A percentile compares a stretch with the other conserved stretches of the same genome.
Evolutionary conservation across 2,113 vertebrate species (phyloP).

Genomic region (Pipra filicauda): DNA sequence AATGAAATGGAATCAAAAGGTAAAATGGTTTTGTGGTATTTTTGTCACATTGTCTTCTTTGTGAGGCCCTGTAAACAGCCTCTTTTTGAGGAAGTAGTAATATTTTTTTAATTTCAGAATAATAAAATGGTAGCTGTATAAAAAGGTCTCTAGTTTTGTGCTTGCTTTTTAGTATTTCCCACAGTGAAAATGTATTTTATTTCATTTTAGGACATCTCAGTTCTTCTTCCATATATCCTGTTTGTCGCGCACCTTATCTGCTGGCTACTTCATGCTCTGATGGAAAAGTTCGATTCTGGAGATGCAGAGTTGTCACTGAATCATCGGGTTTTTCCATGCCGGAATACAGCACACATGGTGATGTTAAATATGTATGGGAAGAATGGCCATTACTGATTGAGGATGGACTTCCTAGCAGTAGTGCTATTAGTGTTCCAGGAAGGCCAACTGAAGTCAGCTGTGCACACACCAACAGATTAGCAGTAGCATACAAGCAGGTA

Average conservation of each 20-base stretch:
- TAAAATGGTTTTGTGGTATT: neutral
- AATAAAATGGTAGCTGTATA: neutral
- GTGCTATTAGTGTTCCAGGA: constrained; percentile 84
- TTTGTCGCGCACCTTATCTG: constrained; percentile 90
- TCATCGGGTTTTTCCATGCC: constrained; percentile 13
- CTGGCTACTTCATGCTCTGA: constrained; percentile 96
- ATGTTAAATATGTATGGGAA: constrained; percentile 86
- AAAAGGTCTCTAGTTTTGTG: neutral
- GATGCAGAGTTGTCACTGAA: constrained; percentile 75
- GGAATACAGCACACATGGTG: neutral
- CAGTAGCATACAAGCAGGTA: constrained; percentile 86
- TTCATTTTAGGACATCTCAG: constrained; percentile 88
- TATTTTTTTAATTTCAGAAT: neutral
- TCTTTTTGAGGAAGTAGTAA: neutral
- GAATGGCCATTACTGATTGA: constrained; percentile 94
- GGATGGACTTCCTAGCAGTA: constrained; percentile 82
- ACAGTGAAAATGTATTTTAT: neutral
- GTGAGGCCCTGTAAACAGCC: neutral
- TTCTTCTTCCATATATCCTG: constrained; percentile 91
- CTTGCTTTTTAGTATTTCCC: neutral
- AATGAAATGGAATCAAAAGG: neutral
- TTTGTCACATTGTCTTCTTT: neutral
- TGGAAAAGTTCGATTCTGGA: constrained; percentile 93
- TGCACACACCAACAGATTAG: constrained; percentile 92
- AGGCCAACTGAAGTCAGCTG: constrained; percentile 89